These are phyloP conservation scores for Halcyon leucocephala DNA, from an alignment of 2,797 vertebrate genomes.

Conservation along the genomic window DNA sequence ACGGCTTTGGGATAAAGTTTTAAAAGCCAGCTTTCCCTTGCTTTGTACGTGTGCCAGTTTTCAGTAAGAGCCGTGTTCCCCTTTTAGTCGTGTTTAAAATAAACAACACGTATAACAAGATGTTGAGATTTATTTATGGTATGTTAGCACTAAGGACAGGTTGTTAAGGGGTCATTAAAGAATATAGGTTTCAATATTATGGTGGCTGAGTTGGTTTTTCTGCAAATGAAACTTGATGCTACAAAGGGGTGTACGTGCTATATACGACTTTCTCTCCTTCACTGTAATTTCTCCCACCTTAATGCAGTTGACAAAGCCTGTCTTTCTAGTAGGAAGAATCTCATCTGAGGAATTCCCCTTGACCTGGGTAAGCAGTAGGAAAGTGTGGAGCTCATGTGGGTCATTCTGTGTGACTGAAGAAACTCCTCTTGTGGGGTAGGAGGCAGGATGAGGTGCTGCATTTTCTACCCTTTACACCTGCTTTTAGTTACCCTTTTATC, in stretches of 20 bases:
- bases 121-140: conserved; percentile 43
- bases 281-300: background rate
- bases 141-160: conserved; percentile 47
- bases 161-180: conserved; percentile 73
- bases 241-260: background rate
- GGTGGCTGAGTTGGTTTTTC: conserved; percentile 2
- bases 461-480: background rate
- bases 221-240: conserved; percentile 18
- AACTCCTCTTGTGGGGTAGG: background rate
- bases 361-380: background rate
- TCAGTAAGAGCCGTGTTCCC: conserved; percentile 17
- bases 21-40: background rate
- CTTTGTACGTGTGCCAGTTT: conserved; percentile 39
- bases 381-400: background rate
- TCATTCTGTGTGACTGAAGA: background rate
- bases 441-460: background rate
- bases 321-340: background rate
- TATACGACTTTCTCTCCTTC: background rate
- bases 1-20: background rate
- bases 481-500: background rate
- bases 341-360: background rate
- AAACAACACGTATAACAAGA: conserved; percentile 44
- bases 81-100: conserved; percentile 53
- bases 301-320: background rate
- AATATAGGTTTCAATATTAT: conserved; percentile 58